A percentile compares a stretch with the other conserved stretches of the same genome.
phyloP scores from a whole-genome alignment of 2,888 invertebrate species.

The Dolomedes plantarius region DNA sequence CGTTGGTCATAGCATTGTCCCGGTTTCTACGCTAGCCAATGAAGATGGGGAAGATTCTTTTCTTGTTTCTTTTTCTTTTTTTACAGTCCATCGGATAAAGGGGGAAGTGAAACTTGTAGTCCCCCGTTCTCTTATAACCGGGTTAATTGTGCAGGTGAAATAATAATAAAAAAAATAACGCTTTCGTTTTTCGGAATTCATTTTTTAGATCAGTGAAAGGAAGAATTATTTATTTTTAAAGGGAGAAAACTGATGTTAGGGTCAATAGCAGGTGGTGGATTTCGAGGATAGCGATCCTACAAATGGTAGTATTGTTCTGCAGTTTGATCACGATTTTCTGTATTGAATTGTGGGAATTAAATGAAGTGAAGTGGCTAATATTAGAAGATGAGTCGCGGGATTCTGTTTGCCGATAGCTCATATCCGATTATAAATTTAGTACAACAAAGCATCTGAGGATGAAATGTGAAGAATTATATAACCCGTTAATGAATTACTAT shows the following conservation, averaged over 20 bases:
- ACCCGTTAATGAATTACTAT: too few species aligned
- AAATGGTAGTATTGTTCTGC: neutral
- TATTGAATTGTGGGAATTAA: neutral
- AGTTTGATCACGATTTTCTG: neutral
- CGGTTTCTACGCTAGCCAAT: slow-evolving; percentile 61
- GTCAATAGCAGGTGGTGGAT: slow-evolving; percentile 39
- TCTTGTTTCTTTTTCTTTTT: slow-evolving; percentile 23
- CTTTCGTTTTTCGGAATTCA: slow-evolving; percentile 7
- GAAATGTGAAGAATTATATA: too few species aligned
- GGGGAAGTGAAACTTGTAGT: slow-evolving; percentile 22
- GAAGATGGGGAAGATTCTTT: slow-evolving; percentile 49
- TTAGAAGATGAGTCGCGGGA: neutral
- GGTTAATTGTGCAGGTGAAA: slow-evolving; percentile 48
- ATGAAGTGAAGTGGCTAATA: neutral
- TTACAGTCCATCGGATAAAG: slow-evolving; percentile 48
- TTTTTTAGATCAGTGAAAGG: slow-evolving; percentile 32
- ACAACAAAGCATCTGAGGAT: too few species aligned
- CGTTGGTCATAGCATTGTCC: slow-evolving; percentile 62
- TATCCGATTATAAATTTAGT: too few species aligned
- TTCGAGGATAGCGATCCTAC: neutral
- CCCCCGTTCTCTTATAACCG: slow-evolving; percentile 41
- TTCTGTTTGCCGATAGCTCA: too few species aligned
- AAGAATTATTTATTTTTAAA: slow-evolving; percentile 26
- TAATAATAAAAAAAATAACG: neutral
- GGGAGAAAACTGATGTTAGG: slow-evolving; percentile 15